Evolutionary conservation across 2,797 vertebrate genomes (phyloP), one percentile per base, ranked within the genome.

Genomic region (Loris lydekkerianus): DNA sequence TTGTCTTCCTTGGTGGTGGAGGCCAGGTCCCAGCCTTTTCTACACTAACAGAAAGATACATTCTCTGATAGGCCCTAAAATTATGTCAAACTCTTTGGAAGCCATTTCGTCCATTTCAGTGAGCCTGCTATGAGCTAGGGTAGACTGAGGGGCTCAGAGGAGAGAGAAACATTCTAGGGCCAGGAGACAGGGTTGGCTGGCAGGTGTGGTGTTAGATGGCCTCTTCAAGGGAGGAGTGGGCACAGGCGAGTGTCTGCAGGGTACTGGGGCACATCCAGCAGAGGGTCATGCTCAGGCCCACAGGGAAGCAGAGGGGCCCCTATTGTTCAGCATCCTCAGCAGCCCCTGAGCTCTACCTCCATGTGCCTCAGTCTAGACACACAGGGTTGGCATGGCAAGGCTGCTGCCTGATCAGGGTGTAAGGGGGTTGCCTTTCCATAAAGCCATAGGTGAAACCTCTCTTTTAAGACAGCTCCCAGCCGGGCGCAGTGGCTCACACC

Each of bases 21-120:
- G 29, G 72, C 63, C 10, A 11, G 67, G 4, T 75, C 67, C 67
- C 34, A 49, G 65, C 17, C 29, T 14, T 73, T 53, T 20, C 49
- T 37, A 0, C 34, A 18, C 72, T 8, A 65, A 18, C 5, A 18
- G 72, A 58, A 78, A 87, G 46, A 18, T 8, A 2, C 49, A 9
- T 31, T 21, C 11, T 25, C 17, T 61, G 49, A n/a, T 18, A 17
- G 10, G 10, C 56, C 25, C 67, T 76, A 8, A 31, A 17, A n/a
- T 21, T 27, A 14, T 63, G 27, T 34, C 34, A 9, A 56, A 10
- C 25, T 72, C 72, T 70, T 29, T 23, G 78, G 13, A 23, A 60
- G 75, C 31, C 9, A 1, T 9, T 9, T 25, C 1, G 1, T 5
- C 10, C 13, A 3, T 37, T 4, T 60, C 37, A 15, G 5, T 3